Evolutionary conservation across 2,888 invertebrate species (phyloP), one percentile per base, ranked within the genome.

Genomic region (Leucoptera coffeella): DNA sequence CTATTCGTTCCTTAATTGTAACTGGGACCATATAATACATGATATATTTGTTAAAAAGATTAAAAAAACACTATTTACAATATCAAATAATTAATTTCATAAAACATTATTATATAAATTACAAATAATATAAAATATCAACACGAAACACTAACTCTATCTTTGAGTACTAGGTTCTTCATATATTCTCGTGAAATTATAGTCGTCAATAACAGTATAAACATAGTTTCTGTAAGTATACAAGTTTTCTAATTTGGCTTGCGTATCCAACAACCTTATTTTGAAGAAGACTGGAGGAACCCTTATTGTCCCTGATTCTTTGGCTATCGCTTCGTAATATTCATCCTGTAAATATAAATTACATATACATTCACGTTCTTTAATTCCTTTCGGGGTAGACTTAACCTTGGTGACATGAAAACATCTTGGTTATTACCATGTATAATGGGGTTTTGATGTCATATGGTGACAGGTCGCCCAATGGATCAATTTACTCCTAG

Each of bases 261-360:
- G 34, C 0, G 33, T 53, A 32, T 65, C 62, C 0, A 30, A 3
- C 0, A 37, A 33, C 0, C 65, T 52, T 9, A 69, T 67, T 31
- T 57, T 67, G 35, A 45, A 56, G 48, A 69, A 46, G 2, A 67
- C 69, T 1, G 64, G 62, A 0, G 64, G 62, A 0, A 69, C 69
- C 15, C 69, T 39, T 0, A 47, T 47, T 30, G 62, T 67, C 1
- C 67, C 65, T 0, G 67, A 56, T 31, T 69, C 58, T 15, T 43
- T 40, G 0, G 67, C 45, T 1, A 69, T 33, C 0, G 40, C 48
- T 1, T 43, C 59, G 37, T 65, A 67, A 34, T 62, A 69, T 23
- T 55, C 38, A 19, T 67, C 65, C 65, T 67, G 45, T 9, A 49
- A 21, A n/a, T 17, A 27, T 23, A 13, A 14, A 27, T 13, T 6